Base-by-base conservation (phyloP, 2,113 vertebrate species). In the Corapipo altera region DNA sequence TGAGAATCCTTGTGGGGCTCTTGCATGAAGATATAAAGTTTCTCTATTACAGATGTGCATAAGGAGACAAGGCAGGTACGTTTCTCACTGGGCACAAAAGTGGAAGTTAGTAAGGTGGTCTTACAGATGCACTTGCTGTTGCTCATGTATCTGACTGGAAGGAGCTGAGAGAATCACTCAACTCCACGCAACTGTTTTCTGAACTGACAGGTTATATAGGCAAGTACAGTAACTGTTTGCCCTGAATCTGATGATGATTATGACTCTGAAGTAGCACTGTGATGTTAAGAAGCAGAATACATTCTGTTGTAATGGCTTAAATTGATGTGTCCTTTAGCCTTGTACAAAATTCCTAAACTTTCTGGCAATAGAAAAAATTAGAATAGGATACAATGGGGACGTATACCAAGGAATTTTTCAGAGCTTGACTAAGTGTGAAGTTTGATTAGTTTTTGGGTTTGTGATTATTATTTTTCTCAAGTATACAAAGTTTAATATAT, bases 61-160 rank as follows among this genome's bases (percentile, higher is more conserved):
- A n/a, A 65, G 51, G 71, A 32, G 26, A 26, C 18, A 57, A 69
- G 43, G 27, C 15, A 70, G 21, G 5, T 66, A 27, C 0, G 0
- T 55, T 80, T 77, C 52, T 77, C 52, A 39, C 27, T n/a, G 18
- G 21, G 17, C 33, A n/a, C 15, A 51, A 8, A 87, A 91, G 6
- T 44, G 23, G 35, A 35, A 87, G 20, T 37, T 41, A 54, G 1
- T n/a, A 44, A 32, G 28, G 21, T 59, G 46, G 48, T 49, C 57
- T 76, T 37, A 48, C 9, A 48, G 19, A 43, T 33, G 22, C 24
- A 24, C 18, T 19, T 46, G 14, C 23, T 58, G 15, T 80, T 1
- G 0, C 7, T 71, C 1, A 0, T 49, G 32, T 59, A 5, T 62
- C 28, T 70, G 44, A 52, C 49, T 52, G 48, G 18, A 20, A 24